phyloP scores from a whole-genome alignment of 2,113 vertebrate species.

The Cichladusa arquata region DNA sequence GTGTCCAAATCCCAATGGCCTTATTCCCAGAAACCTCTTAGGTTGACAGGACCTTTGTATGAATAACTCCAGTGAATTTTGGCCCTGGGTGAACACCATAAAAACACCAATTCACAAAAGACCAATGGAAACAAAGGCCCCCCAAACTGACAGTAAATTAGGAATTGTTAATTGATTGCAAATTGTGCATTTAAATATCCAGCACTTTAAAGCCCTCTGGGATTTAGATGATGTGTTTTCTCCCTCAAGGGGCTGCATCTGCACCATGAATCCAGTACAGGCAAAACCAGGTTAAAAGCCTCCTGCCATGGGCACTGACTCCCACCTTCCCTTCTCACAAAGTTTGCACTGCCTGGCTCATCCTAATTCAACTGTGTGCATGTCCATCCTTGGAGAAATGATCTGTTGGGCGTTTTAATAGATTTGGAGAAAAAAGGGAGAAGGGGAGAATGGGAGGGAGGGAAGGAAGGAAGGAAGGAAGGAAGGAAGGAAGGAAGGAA shows the following conservation, averaged over 20 bases:
- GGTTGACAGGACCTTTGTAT: constrained; percentile 54
- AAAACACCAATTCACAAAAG: constrained; percentile 41
- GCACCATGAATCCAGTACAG: neutral
- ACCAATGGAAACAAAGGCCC: constrained; percentile 1
- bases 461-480: too few species aligned
- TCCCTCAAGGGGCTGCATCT: neutral
- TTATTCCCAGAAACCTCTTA: constrained; percentile 61
- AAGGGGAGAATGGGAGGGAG: too few species aligned
- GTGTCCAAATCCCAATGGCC: constrained; percentile 55
- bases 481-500: too few species aligned
- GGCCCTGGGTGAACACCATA: constrained; percentile 24
- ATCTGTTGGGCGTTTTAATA: neutral
- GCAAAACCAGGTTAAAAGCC: neutral
- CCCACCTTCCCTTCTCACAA: neutral
- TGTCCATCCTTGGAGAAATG: rapidly evolving
- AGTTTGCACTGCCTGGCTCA: neutral
- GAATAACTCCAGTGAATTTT: constrained; percentile 39
- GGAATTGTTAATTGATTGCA: neutral
- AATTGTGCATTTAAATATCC: constrained; percentile 8
- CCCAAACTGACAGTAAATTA: neutral
- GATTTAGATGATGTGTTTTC: neutral
- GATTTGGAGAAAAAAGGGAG: too few species aligned
- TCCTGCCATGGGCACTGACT: neutral
- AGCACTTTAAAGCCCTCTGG: neutral
- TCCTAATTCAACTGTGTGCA: rapidly evolving